Conservation (phyloP, 2,797 vertebrate species). For the Gobionotothen gibberifrons region DNA sequence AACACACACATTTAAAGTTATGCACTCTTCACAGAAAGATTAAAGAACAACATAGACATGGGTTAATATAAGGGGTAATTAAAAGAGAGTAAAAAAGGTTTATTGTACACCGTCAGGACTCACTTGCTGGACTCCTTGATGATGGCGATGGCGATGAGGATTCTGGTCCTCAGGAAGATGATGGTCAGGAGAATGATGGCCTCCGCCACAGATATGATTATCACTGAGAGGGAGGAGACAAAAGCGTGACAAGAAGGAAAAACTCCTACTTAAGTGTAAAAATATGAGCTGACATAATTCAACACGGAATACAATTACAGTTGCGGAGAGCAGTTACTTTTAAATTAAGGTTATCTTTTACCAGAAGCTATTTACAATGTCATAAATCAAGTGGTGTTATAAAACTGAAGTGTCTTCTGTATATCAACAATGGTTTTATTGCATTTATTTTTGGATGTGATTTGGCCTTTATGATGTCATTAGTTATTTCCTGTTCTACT, state of each 20-base stretch:
- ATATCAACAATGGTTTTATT: slow-evolving; percentile 10
- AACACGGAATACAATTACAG: neutral
- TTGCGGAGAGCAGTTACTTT: neutral
- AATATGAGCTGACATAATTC: neutral
- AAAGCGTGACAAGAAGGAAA: neutral
- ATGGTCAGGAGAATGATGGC: slow-evolving; percentile 86
- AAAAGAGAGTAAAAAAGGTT: neutral
- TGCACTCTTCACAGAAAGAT: neutral
- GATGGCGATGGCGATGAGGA: slow-evolving; percentile 90
- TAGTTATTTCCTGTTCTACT: slow-evolving; percentile 1
- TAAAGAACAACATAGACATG: neutral
- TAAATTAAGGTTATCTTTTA: slow-evolving; percentile 14
- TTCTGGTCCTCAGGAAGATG: slow-evolving; percentile 89
- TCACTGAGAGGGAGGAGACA: slow-evolving; percentile 81
- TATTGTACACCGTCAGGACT: slow-evolving; percentile 15
- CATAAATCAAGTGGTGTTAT: slow-evolving; percentile 5
- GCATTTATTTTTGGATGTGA: slow-evolving; percentile 10
- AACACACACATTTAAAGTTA: slow-evolving; percentile 22
- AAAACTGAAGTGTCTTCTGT: neutral
- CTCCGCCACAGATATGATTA: slow-evolving; percentile 86
- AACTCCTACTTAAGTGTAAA: neutral
- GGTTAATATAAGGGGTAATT: neutral
- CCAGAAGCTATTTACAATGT: slow-evolving; percentile 14
- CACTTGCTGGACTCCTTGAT: slow-evolving; percentile 92
- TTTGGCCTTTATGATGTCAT: neutral